A percentile compares a stretch with the other conserved stretches of the same genome.
Conservation (phyloP, 2,888 invertebrate species). For the Drosophila vallismaia region DNA sequence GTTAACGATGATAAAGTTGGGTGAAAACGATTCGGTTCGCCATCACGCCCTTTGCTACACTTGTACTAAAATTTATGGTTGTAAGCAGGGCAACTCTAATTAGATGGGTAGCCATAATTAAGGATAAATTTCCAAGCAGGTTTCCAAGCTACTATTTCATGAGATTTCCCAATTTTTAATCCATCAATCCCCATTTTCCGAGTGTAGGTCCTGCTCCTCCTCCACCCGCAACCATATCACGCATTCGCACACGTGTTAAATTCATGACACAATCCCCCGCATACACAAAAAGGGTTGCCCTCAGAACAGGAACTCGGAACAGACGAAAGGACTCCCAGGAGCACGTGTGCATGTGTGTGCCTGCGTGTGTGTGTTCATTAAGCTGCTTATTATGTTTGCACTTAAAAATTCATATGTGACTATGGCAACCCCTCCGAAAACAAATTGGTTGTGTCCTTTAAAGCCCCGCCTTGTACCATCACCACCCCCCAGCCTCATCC, state of each 20-base stretch:
- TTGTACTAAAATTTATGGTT: background rate
- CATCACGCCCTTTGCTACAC: background rate
- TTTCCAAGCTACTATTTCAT: background rate
- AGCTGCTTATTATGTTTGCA: conserved; percentile 79
- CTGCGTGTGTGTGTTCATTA: conserved; percentile 62
- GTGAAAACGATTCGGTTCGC: conserved; percentile 25
- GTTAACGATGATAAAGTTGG: conserved; percentile 61
- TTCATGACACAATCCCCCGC: conserved; percentile 61
- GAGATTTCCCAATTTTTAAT: background rate
- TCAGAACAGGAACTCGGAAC: background rate
- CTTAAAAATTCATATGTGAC: conserved; percentile 78
- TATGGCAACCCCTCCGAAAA: conserved; percentile 53
- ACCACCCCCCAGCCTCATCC: too few species aligned
- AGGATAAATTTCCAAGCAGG: background rate
- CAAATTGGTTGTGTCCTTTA: conserved; percentile 59
- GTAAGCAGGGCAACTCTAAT: background rate
- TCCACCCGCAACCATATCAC: conserved; percentile 19
- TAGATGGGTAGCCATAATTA: background rate
- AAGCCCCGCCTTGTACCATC: conserved; percentile 30
- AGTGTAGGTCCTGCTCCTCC: background rate
- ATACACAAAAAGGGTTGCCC: conserved; percentile 67
- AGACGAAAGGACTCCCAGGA: conserved; percentile 29
- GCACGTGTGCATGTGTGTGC: conserved; percentile 37
- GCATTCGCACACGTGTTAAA: conserved; percentile 58
- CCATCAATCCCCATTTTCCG: too few species aligned